Evolutionary conservation across 2,113 vertebrate genomes (phyloP).

Genomic region (Callocephalon fimbriatum): DNA sequence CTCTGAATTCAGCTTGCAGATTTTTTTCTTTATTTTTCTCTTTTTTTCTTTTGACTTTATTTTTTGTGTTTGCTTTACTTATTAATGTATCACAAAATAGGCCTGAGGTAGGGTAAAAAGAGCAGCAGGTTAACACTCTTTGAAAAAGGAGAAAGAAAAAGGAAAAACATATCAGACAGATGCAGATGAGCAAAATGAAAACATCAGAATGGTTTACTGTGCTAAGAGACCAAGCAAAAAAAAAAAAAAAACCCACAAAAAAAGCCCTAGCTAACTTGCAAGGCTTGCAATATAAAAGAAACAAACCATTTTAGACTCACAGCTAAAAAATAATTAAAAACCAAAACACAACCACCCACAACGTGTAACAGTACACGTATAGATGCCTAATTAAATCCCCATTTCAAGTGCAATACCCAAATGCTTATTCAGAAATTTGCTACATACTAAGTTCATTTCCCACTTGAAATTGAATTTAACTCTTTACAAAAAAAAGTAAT

Average conservation of each 20-base stretch:
- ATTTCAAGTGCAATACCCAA: background rate
- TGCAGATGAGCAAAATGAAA: background rate
- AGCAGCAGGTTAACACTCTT: background rate
- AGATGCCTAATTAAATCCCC: background rate
- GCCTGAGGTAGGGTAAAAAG: background rate
- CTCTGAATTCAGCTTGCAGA: too few species aligned
- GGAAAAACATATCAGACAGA: background rate
- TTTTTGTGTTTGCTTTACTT: too few species aligned
- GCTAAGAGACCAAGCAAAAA: background rate
- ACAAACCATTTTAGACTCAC: background rate
- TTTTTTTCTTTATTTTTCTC: too few species aligned
- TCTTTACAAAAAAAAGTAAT: background rate
- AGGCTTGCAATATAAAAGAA: background rate
- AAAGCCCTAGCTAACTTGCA: background rate
- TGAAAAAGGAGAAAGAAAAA: background rate
- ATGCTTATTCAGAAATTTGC: background rate
- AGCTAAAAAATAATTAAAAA: background rate
- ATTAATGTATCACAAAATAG: background rate
- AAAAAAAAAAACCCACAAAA: too few species aligned
- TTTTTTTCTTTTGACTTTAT: too few species aligned
- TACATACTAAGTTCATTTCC: background rate
- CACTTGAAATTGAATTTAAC: background rate
- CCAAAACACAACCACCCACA: rapidly evolving
- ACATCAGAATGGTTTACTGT: background rate
- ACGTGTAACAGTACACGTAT: background rate